A percentile compares a stretch with the other conserved stretches of the same genome.
Conservation (phyloP, 2,888 invertebrate genomes). For the Luperina nickerlii region DNA sequence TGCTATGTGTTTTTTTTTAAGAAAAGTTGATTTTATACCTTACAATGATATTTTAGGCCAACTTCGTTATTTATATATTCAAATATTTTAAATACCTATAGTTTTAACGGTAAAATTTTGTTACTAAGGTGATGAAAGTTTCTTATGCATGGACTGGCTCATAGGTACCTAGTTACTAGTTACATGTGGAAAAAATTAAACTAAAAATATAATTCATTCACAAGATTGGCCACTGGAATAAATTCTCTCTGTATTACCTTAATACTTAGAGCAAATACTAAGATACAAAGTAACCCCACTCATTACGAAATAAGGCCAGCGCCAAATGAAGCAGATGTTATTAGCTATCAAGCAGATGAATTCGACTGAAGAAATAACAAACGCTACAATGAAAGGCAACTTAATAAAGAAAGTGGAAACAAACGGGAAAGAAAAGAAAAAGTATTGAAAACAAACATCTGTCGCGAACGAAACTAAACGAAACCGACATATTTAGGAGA, state of each 20-base stretch:
- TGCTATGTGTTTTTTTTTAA: neutral
- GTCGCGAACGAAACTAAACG: slow-evolving; percentile 65
- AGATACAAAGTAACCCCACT: slow-evolving; percentile 14
- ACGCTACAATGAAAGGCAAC: slow-evolving; percentile 56
- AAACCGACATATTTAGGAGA: slow-evolving; percentile 46
- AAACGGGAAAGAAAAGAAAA: slow-evolving; percentile 62
- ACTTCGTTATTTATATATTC: neutral
- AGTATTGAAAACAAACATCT: slow-evolving; percentile 73
- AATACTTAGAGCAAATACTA: slow-evolving; percentile 5
- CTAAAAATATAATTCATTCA: neutral
- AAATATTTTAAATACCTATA: neutral
- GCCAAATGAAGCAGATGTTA: slow-evolving; percentile 49
- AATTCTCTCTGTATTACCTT: neutral
- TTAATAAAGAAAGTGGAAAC: slow-evolving; percentile 63
- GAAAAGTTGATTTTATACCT: neutral
- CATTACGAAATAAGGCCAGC: slow-evolving; percentile 35
- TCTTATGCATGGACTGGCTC: neutral
- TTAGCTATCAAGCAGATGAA: slow-evolving; percentile 57
- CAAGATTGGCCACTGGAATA: neutral
- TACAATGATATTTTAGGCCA: neutral
- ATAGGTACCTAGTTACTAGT: neutral
- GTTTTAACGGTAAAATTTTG: neutral
- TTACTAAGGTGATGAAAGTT: neutral
- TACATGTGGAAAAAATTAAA: neutral
- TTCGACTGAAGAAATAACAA: slow-evolving; percentile 51